A percentile compares a stretch with the other conserved stretches of the same genome.
Evolutionary conservation across 2,113 vertebrate genomes (phyloP).

Genomic region (Rhagologus leucostigma): DNA sequence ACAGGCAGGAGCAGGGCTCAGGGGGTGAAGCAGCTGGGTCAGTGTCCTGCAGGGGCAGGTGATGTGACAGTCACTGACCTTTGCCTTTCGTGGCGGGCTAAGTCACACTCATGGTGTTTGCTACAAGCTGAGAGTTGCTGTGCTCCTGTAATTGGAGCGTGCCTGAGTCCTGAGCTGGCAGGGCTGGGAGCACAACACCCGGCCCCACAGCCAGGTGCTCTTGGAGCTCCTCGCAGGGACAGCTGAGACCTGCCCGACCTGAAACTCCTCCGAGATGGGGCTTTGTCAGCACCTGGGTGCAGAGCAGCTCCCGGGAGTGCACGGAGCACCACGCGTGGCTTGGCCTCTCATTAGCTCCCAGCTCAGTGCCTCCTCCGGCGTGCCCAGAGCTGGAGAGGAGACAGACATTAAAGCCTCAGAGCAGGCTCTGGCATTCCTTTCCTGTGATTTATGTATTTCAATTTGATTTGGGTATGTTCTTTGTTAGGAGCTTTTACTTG

Average conservation of each 20-base stretch:
- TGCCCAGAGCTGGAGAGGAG: background rate
- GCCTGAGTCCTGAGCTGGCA: fast-evolving
- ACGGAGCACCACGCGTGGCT: fast-evolving
- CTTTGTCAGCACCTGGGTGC: background rate
- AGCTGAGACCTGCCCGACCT: background rate
- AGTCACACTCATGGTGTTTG: background rate
- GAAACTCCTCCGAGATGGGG: background rate
- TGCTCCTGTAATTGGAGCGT: background rate
- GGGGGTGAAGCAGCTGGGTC: background rate
- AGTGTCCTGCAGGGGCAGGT: background rate
- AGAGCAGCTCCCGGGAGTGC: background rate
- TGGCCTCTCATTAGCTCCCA: background rate
- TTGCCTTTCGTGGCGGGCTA: fast-evolving
- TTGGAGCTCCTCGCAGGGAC: background rate
- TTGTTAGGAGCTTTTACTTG: background rate
- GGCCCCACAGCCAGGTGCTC: fast-evolving
- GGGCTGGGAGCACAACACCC: background rate
- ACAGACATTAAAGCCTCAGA: background rate
- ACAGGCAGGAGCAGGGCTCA: background rate
- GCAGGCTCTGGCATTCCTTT: background rate
- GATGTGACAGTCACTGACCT: background rate
- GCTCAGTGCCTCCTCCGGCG: fast-evolving
- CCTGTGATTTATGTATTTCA: background rate
- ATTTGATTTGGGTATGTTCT: background rate
- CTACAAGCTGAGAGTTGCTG: background rate